phyloP scores from a whole-genome alignment of 2,888 invertebrate genomes.

The Acleris holmiana region DNA sequence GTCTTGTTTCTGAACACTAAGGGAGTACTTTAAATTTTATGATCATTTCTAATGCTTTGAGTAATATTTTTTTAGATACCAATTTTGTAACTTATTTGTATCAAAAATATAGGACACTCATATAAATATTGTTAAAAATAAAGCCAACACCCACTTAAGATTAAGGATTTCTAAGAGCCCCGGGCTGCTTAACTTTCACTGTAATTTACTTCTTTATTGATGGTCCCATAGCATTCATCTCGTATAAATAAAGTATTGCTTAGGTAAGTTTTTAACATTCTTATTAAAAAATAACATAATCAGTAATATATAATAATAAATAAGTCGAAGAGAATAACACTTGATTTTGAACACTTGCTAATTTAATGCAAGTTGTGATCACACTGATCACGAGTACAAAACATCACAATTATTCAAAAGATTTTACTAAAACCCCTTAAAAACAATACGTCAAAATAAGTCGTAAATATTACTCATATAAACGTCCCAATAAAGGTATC shows the following conservation, averaged over 20 bases:
- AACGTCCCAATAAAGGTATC: neutral
- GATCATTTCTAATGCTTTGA: neutral
- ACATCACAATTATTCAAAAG: no score
- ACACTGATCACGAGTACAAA: no score
- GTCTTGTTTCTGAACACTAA: neutral
- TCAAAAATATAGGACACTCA: neutral
- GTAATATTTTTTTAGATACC: neutral
- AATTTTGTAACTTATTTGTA: neutral
- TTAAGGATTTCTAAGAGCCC: conserved; percentile 33
- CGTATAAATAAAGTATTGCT: conserved; percentile 12
- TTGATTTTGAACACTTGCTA: no score
- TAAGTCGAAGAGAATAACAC: no score
- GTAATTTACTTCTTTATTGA: conserved; percentile 32
- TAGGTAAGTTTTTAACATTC: conserved; percentile 12
- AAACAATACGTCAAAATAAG: no score
- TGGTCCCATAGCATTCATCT: conserved; percentile 19
- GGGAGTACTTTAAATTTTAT: neutral
- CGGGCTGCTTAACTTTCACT: conserved; percentile 29
- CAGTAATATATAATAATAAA: no score
- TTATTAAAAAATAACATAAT: conserved; percentile 1
- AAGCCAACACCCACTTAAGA: conserved; percentile 26
- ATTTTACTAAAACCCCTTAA: no score
- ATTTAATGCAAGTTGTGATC: no score
- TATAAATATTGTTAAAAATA: neutral
- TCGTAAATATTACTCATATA: conserved; percentile 3